These are phyloP conservation scores for Ricordea florida DNA, from an alignment of 92 coral and sea anemone genomes.

Conservation along the genomic window DNA sequence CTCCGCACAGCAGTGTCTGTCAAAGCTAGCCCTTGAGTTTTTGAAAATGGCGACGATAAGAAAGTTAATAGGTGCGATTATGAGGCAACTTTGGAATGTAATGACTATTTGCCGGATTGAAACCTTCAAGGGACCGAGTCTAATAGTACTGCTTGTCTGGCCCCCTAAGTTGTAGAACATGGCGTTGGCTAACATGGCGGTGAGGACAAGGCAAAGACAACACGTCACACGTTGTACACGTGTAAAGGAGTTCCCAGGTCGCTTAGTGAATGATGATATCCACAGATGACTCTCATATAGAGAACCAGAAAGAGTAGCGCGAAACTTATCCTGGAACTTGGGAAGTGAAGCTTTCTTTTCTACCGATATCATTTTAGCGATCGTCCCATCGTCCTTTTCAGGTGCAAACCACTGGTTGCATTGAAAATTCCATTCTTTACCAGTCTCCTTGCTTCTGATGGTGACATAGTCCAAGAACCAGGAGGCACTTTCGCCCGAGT, in stretches of 20 bases:
- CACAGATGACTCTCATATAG: constrained; percentile 82
- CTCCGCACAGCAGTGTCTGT: background rate
- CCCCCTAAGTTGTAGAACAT: constrained; percentile 68
- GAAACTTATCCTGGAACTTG: constrained; percentile 51
- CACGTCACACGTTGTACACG: constrained; percentile 86
- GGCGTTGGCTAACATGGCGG: constrained; percentile 83
- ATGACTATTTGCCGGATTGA: constrained; percentile 60
- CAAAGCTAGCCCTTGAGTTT: constrained; percentile 9
- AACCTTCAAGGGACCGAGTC: constrained; percentile 75
- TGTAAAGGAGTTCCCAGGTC: constrained; percentile 62
- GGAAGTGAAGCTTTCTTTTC: constrained; percentile 16
- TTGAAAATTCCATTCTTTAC: constrained; percentile 32
- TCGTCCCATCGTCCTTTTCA: constrained; percentile 70
- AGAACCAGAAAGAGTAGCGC: constrained; percentile 42
- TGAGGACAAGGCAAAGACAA: constrained; percentile 64
- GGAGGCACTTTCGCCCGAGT: constrained; percentile 68
- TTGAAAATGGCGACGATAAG: constrained; percentile 65
- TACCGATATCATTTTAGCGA: constrained; percentile 52
- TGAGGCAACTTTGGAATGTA: constrained; percentile 63
- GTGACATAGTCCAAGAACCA: constrained; percentile 67
- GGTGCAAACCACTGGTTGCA: constrained; percentile 72
- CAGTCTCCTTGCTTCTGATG: constrained; percentile 36
- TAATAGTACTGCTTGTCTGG: constrained; percentile 36
- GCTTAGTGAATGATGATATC: constrained; percentile 77
- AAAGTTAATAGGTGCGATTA: constrained; percentile 34